Evolutionary conservation across 2,113 vertebrate genomes (phyloP), one percentile per base, ranked within the genome.

Genomic region (Cepphus grylle): DNA sequence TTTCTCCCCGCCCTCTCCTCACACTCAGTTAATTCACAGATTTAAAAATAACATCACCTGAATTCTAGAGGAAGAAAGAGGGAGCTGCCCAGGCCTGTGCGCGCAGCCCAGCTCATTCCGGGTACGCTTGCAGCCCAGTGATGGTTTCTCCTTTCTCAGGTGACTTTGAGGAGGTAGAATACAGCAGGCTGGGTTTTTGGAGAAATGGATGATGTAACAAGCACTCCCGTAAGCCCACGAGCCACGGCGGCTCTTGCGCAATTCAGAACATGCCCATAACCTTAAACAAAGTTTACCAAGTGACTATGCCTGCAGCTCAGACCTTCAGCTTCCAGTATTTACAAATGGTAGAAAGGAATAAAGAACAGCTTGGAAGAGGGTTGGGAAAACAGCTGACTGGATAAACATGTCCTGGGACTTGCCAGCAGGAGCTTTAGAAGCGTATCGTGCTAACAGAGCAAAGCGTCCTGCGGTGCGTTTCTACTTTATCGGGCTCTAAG

Each of bases 201-300:
- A 88, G 49, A 82, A 36, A 53, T 1, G 21, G 42, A 27, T 83
- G 88, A 95, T 0, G 2, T 92, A 90, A 73, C 34, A 56, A 87
- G 76, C 63, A 69, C 14, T 67, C 15, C 72, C 25, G 1, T 27
- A 47, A 67, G 49, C 21, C 74, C n/a, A 40, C 21, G 5, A 70
- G 55, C 47, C 81, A 61, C 38, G 70, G 79, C 0, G 2, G 82
- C 2, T 88, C 71, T 95, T 88, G 87, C 0, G 3, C 71, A 92
- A 94, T 42, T 38, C 87, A 66, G 49, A 52, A 38, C 5, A 0
- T 22, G 50, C 63, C 66, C 88, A 66, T 4, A 80, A 63, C 62
- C 76, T 93, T 34, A 91, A 65, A 71, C 40, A 73, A 86, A 86
- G 85, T 92, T 88, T 90, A 95, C 62, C 25, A 53, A 73, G 45